Base-by-base conservation (phyloP, 2,797 vertebrate genomes). In the Petrocephalus schoutedeni region DNA sequence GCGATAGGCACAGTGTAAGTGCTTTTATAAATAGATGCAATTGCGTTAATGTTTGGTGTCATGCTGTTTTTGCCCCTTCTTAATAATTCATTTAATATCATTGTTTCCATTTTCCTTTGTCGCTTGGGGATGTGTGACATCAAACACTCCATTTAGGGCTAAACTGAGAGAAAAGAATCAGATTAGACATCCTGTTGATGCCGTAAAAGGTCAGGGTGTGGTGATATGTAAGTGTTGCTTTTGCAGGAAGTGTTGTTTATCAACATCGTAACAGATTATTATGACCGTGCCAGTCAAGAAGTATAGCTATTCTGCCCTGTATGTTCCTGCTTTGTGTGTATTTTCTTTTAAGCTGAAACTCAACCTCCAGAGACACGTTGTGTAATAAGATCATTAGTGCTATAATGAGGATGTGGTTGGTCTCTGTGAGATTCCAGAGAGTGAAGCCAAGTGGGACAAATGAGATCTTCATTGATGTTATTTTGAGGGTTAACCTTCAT, bases 311-410 rank as follows among this genome's bases (percentile, higher is more conserved):
- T 45, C 71, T 45, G 71, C 2, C 53, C 23, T 56, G 56, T 53
- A 56, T 53, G 0, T 56, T 54, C 49, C 56, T 54, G 49, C 51
- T 85, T 51, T 32, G 12, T 85, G 23, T 10, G 1, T 84, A 5
- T 84, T 54, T 56, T 71, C 5, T 71, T 28, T 71, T 71, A 6
- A 32, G 9, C 6, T 71, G 21, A 14, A 67, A 28, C 21, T 84
- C n/a, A 53, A 9, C 10, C 87, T 64, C 77, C 28, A 59, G 87
- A 57, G 87, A 49, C 58, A 58, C 36, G 10, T n/a, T 2, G 57
- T 49, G 45, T 88, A 83, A 84, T 88, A 84, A 84, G 87, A 59
- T 64, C 77, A 51, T 84, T 21, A 28, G 74, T 5, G 36, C 84
- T 83, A 28, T 41, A 88, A 84, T 88, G 41, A 84, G 87, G 57